phyloP scores from a whole-genome alignment of 2,113 vertebrate species.

The cattle (Bos taurus) region DNA sequence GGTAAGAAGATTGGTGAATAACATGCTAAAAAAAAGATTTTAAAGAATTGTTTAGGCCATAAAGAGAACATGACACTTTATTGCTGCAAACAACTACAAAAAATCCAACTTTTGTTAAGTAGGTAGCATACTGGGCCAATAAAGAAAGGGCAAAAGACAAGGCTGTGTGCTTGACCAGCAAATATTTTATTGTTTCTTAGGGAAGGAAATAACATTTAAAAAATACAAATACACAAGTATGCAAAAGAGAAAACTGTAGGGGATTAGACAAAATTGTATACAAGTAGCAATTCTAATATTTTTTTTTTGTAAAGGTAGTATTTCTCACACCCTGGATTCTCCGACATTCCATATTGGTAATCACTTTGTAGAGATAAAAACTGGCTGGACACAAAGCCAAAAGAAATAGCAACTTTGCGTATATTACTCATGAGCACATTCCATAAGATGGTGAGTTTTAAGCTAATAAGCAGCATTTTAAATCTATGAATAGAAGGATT shows the following conservation, averaged over 20 bases:
- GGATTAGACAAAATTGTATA: neutral
- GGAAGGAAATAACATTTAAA: neutral
- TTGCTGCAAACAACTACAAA: neutral
- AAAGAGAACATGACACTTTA: conserved; percentile 3
- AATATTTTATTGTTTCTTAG: neutral
- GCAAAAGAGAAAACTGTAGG: neutral
- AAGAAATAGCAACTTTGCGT: neutral
- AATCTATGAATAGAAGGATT: neutral
- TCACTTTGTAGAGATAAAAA: conserved; percentile 4
- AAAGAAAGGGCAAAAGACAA: neutral
- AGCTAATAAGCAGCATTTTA: neutral
- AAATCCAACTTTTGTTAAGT: neutral
- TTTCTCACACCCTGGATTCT: neutral
- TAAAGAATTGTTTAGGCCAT: neutral
- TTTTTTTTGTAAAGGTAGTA: neutral
- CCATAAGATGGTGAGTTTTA: neutral
- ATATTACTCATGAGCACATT: neutral
- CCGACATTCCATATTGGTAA: neutral
- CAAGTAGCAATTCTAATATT: neutral
- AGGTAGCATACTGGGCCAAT: neutral
- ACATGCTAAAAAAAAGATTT: neutral
- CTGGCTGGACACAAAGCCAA: neutral
- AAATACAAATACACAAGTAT: neutral
- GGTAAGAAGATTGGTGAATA: conserved; percentile 8
- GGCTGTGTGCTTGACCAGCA: neutral